Percentiles rank a stretch among this genome's conserved stretches.
These are phyloP conservation scores for Hozukius guyotensis DNA, from an alignment of 2,797 vertebrate genomes.

Conservation along the genomic window DNA sequence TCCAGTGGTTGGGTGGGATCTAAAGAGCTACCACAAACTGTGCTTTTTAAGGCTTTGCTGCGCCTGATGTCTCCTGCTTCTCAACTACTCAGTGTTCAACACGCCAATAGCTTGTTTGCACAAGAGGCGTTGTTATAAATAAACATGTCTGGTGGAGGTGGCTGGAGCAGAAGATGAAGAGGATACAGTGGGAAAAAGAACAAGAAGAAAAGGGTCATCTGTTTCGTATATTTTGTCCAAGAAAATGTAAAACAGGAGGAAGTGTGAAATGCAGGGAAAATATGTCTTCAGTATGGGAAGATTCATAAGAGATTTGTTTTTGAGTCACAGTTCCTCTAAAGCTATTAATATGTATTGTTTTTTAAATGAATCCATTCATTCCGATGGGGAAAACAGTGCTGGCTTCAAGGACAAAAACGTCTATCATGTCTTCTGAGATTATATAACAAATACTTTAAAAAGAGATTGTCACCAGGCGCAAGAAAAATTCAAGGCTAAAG, in stretches of 20 bases:
- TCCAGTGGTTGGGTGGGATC: slow-evolving; percentile 64
- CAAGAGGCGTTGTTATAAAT: slow-evolving; percentile 79
- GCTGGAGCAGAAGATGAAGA: slow-evolving; percentile 47
- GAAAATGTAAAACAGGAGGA: slow-evolving; percentile 43
- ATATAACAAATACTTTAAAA: slow-evolving; percentile 30
- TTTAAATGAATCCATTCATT: slow-evolving; percentile 51
- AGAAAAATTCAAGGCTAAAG: slow-evolving; percentile 19
- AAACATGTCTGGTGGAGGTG: slow-evolving; percentile 78
- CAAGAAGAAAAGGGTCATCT: slow-evolving; percentile 46
- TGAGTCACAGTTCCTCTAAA: slow-evolving; percentile 11
- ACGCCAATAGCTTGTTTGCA: slow-evolving; percentile 70
- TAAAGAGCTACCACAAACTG: slow-evolving; percentile 41
- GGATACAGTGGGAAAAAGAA: slow-evolving; percentile 38
- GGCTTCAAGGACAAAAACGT: slow-evolving; percentile 56
- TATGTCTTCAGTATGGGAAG: slow-evolving; percentile 3
- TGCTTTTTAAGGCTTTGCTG: slow-evolving; percentile 48
- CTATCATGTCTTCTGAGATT: slow-evolving; percentile 31
- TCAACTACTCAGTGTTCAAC: slow-evolving; percentile 58
- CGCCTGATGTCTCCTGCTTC: slow-evolving; percentile 57
- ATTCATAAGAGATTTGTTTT: slow-evolving; percentile 25
- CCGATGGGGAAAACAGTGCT: slow-evolving; percentile 26
- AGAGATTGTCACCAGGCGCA: background rate
- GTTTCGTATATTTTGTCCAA: slow-evolving; percentile 37
- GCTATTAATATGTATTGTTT: slow-evolving; percentile 54
- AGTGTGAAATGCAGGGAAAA: background rate